Base-by-base conservation (phyloP, 2,888 invertebrate genomes). In the Eutolmus rufibarbis region DNA sequence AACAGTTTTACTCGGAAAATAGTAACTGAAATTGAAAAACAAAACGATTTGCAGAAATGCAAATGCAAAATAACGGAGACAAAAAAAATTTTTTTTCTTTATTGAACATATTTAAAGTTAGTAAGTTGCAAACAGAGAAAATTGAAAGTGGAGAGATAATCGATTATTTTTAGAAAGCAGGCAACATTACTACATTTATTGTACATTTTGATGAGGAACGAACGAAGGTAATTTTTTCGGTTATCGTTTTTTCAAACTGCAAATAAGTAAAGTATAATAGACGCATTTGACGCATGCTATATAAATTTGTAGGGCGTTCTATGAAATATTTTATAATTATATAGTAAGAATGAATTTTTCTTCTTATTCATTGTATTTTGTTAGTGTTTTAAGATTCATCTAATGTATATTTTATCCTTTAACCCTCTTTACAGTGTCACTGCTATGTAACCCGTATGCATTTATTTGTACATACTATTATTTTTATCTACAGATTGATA, bases 251-350 rank as follows among this genome's bases (percentile, higher is more conserved):
- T 31, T 82, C 56, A 37, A 82, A 76, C 34, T 37, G 66, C 31
- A 81, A 82, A 82, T 28, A 28, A 23, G 66, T 66, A 82, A 28
- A 23, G 66, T 66, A 82, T 76, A 82, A 40, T 82, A 82, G 82
- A 82, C 82, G 66, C 82, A 82, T 82, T 82, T 82, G 56, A 82
- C 57, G 19, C 57, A 82, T 46, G 79, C 51, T 79, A 79, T 79
- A 79, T 51, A 79, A 79, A 79, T 51, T 79, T 51, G 51, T 79
- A 79, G 79, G 51, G 66, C 66, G 82, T 82, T 82, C 82, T 57
- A 66, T 82, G 37, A 66, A 82, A 57, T 66, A 82, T 82, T 82
- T 82, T 82, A 82, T 66, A 78, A 43, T 78, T 37, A 56, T 82
- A 66, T 56, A 82, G 82, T 57, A 82, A 57, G 66, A 82, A 82